A percentile compares a stretch with the other conserved stretches of the same genome.
Evolutionary conservation across 2,888 invertebrate genomes (phyloP).

Genomic region (Yponomeuta malinellus): DNA sequence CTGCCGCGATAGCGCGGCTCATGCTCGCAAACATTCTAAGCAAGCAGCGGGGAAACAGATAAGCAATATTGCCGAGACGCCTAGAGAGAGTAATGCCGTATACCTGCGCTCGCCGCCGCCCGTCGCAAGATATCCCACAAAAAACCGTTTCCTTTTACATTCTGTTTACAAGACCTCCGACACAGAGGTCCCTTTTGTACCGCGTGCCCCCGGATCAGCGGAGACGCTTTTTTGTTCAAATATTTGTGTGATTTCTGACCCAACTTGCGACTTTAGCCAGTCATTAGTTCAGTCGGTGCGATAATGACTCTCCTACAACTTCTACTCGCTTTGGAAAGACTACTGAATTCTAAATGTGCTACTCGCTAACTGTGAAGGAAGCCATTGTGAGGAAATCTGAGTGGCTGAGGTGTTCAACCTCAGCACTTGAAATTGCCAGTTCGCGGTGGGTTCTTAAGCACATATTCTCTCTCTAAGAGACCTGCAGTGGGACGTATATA

Average conservation of each 20-base stretch:
- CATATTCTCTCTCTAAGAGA: no score
- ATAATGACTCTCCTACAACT: not conserved
- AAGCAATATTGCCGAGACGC: slow-evolving; percentile 17
- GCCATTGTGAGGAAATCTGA: no score
- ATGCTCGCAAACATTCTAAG: slow-evolving; percentile 28
- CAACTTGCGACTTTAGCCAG: slow-evolving; percentile 31
- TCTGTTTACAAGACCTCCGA: slow-evolving; percentile 72
- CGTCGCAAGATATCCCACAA: slow-evolving; percentile 40
- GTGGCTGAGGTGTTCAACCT: no score
- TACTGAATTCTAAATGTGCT: not conserved
- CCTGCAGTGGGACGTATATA: no score
- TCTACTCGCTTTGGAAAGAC: not conserved
- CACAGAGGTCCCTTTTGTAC: slow-evolving; percentile 57
- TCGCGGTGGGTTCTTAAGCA: no score
- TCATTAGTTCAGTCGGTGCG: slow-evolving; percentile 26
- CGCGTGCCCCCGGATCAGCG: slow-evolving; percentile 36
- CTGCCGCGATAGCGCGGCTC: slow-evolving; percentile 8
- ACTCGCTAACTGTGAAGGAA: no score
- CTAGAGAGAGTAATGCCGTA: slow-evolving; percentile 22
- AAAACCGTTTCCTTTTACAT: slow-evolving; percentile 65
- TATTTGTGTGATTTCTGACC: slow-evolving; percentile 36
- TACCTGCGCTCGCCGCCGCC: slow-evolving; percentile 51
- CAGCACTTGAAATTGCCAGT: no score
- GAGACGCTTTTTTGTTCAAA: slow-evolving; percentile 60
- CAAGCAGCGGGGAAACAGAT: slow-evolving; percentile 46